These are phyloP conservation scores for Prosopocoilus inquinatus DNA, from an alignment of 2,888 invertebrate genomes.

Conservation along the genomic window DNA sequence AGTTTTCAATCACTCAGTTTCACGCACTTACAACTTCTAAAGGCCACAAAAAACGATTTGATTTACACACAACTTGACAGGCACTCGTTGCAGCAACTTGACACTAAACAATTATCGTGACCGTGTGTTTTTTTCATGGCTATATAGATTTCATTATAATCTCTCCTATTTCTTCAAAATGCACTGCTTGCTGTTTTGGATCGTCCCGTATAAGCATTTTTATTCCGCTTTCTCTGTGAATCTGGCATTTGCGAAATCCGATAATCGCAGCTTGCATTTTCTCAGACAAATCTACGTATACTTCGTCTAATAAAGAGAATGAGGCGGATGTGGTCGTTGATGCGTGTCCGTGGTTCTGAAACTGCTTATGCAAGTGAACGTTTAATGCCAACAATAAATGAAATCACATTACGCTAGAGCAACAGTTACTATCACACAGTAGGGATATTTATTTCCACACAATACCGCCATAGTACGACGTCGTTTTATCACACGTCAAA, in stretches of 20 bases:
- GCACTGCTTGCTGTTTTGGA: no score
- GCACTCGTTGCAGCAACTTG: no score
- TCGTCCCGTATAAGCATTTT: not conserved
- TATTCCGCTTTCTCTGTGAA: not conserved
- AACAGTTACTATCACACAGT: constrained; percentile 1
- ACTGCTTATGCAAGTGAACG: constrained; percentile 38
- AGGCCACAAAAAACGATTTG: no score
- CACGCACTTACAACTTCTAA: no score
- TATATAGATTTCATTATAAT: no score
- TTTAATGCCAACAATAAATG: constrained; percentile 33
- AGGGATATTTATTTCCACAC: constrained; percentile 5
- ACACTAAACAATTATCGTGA: no score
- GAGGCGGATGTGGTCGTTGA: constrained; percentile 41
- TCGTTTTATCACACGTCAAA: no score
- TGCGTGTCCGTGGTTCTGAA: constrained; percentile 36
- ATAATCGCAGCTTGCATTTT: no score
- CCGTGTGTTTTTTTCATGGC: no score
- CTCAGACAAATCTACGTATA: not conserved
- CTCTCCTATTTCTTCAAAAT: no score
- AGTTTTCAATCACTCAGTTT: no score
- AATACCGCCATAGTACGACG: not conserved
- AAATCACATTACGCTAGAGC: constrained; percentile 21
- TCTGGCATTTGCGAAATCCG: not conserved
- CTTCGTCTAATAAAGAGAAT: constrained; percentile 11
- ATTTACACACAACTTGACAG: no score